These are phyloP conservation scores for Pegoplata infirma DNA, from an alignment of 2,888 invertebrate species.

Conservation along the genomic window DNA sequence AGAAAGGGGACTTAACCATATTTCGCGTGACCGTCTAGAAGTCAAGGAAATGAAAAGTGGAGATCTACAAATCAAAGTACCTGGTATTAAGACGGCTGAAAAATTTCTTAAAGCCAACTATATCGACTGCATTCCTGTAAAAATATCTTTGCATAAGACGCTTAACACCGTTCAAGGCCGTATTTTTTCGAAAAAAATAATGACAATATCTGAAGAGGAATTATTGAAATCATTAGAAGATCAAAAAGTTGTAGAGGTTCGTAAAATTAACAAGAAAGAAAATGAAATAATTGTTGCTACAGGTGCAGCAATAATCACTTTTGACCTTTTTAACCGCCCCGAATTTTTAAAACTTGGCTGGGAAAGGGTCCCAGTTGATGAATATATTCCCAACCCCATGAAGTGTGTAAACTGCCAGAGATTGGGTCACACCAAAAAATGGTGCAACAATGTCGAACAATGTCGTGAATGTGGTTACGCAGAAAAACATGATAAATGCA, in stretches of 20 bases:
- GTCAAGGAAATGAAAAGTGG: too few relatives aligned
- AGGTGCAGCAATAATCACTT: conserved; percentile 1
- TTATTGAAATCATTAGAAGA: conserved; percentile 15
- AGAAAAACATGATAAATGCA: too few relatives aligned
- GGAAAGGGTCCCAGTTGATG: too few relatives aligned
- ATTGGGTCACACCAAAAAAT: conserved; percentile 49
- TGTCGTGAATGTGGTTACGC: conserved; percentile 19
- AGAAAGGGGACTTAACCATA: too few relatives aligned
- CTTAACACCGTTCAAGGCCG: conserved; percentile 1
- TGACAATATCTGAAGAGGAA: conserved; percentile 8
- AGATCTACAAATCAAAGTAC: conserved; percentile 12
- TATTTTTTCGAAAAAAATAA: too few relatives aligned
- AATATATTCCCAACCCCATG: conserved; percentile 42
- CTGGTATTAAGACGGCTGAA: background rate
- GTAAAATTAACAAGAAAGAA: conserved; percentile 9
- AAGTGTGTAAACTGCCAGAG: conserved; percentile 36
- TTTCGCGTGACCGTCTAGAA: too few relatives aligned
- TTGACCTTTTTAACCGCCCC: too few relatives aligned
- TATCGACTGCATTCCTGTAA: background rate
- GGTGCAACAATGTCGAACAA: conserved; percentile 9
- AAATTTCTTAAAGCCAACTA: conserved; percentile 15
- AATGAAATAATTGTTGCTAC: background rate
- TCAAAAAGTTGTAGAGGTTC: conserved; percentile 21
- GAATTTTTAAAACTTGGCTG: too few relatives aligned
- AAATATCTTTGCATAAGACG: background rate